Evolutionary conservation across 2,113 vertebrate species (phyloP).

Genomic region (Porphyrio hochstetteri): DNA sequence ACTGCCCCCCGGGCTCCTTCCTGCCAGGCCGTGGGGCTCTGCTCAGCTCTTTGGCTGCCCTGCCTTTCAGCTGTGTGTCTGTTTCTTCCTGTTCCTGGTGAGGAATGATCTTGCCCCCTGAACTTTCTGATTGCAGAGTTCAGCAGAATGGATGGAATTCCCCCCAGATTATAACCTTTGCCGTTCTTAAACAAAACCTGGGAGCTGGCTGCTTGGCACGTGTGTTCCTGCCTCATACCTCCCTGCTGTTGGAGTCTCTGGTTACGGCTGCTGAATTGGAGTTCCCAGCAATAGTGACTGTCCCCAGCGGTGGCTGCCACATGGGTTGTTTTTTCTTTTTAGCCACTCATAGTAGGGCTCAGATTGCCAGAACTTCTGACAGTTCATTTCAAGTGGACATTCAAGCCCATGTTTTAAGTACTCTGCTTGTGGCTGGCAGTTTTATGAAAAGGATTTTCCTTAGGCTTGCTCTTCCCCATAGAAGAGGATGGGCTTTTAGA

Average conservation of each 20-base stretch:
- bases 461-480: background rate
- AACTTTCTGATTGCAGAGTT: background rate
- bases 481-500: background rate
- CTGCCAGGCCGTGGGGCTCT: background rate
- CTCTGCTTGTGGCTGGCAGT: background rate
- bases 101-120: background rate
- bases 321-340: background rate
- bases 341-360: background rate
- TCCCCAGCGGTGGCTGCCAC: background rate
- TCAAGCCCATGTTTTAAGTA: background rate
- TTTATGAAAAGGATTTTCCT: background rate
- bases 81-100: constrained; percentile 10
- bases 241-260: background rate
- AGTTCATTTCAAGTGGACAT: background rate
- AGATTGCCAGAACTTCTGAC: background rate
- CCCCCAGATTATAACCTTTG: background rate
- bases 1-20: background rate
- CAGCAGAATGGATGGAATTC: constrained; percentile 8
- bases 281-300: background rate
- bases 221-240: background rate
- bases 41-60: background rate
- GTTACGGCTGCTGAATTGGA: background rate
- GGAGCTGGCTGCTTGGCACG: background rate
- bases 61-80: constrained; percentile 6
- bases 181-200: background rate